These are phyloP conservation scores for Callopanchax toddi DNA, from an alignment of 2,113 vertebrate genomes.

Conservation along the genomic window DNA sequence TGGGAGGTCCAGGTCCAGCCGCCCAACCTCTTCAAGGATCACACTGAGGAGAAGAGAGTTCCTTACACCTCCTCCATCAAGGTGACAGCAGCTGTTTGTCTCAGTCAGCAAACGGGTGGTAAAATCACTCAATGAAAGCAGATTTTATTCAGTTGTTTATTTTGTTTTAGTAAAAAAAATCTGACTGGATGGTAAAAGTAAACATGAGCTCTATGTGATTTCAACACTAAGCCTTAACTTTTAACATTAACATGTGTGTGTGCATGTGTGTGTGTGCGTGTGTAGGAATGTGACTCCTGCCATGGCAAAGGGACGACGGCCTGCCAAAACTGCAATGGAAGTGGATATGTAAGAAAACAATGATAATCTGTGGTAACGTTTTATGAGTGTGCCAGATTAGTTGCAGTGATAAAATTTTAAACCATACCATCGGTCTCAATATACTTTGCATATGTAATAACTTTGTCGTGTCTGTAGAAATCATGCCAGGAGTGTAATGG, in stretches of 20 bases:
- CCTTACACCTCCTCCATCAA: constrained; percentile 83
- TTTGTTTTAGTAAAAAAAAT: no score
- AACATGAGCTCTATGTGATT: not conserved
- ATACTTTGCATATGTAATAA: not conserved
- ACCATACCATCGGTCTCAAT: not conserved
- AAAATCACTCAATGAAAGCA: not conserved
- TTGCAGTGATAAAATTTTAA: not conserved
- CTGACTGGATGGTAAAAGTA: not conserved
- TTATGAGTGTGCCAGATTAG: not conserved
- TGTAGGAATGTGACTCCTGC: constrained; percentile 71
- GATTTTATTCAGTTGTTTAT: not conserved
- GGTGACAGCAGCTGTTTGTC: constrained; percentile 57
- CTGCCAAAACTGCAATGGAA: constrained; percentile 62
- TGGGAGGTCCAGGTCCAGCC: constrained; percentile 74
- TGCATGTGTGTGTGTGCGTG: constrained; percentile 6
- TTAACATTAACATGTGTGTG: not conserved
- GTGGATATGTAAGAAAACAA: constrained; percentile 61
- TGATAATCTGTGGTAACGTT: not conserved
- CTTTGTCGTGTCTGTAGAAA: constrained; percentile 46
- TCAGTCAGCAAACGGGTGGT: no score
- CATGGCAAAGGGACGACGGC: constrained; percentile 38
- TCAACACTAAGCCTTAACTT: no score
- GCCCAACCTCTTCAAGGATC: constrained; percentile 73
- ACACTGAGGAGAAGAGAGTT: constrained; percentile 69
- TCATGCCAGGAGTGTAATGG: constrained; percentile 60